Evolutionary conservation across 2,113 vertebrate genomes (phyloP).

Genomic region (Nannobrachium achirus): DNA sequence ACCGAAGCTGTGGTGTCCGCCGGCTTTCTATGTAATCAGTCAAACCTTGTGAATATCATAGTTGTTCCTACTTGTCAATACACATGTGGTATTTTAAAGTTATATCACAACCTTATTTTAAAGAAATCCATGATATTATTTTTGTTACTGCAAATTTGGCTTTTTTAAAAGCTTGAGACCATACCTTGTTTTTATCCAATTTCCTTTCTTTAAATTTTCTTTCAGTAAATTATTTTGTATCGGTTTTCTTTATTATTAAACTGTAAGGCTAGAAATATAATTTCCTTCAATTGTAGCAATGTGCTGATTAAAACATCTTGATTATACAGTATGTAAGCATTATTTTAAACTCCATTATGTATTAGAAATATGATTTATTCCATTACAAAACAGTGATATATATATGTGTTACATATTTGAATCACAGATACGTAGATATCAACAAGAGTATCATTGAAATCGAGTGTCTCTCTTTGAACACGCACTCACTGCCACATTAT

Average conservation of each 20-base stretch:
- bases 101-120: slow-evolving; percentile 80
- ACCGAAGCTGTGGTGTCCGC: slow-evolving; percentile 56
- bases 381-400: slow-evolving; percentile 51
- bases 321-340: slow-evolving; percentile 43
- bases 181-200: slow-evolving; percentile 72
- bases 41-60: slow-evolving; percentile 71
- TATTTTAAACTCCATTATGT: slow-evolving; percentile 43
- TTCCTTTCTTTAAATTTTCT: slow-evolving; percentile 51
- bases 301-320: slow-evolving; percentile 56
- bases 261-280: slow-evolving; percentile 75
- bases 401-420: slow-evolving; percentile 52
- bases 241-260: slow-evolving; percentile 56
- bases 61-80: slow-evolving; percentile 69
- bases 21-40: slow-evolving; percentile 71
- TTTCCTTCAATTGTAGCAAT: slow-evolving; percentile 71
- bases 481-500: slow-evolving; percentile 44
- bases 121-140: slow-evolving; percentile 78
- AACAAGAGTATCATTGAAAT: slow-evolving; percentile 28
- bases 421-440: slow-evolving; percentile 47
- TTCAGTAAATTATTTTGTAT: slow-evolving; percentile 80
- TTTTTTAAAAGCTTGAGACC: slow-evolving; percentile 75
- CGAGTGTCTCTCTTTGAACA: slow-evolving; percentile 28
- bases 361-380: slow-evolving; percentile 46
- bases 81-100: slow-evolving; percentile 75
- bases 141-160: slow-evolving; percentile 72